Conservation (phyloP, 2,797 vertebrate species). For the Phyllotis vaccarum region DNA sequence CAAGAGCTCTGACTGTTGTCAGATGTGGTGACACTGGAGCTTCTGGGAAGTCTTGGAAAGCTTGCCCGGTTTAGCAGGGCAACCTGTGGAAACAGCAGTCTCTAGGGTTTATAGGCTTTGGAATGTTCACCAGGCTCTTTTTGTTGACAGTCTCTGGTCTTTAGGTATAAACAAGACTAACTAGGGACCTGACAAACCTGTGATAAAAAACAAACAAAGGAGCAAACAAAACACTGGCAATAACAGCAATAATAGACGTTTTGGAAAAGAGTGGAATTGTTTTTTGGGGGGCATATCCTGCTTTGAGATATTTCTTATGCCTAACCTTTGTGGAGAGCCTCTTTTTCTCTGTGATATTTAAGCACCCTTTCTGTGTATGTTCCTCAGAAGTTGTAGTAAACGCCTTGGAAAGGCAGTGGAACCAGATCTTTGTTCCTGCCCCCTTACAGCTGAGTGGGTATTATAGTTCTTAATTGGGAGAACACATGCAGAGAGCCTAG, state of each 20-base stretch:
- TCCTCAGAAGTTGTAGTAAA: background rate
- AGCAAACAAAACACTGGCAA: background rate
- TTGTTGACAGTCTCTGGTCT: constrained; percentile 61
- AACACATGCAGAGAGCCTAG: background rate
- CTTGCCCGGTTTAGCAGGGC: constrained; percentile 62
- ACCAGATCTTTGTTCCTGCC: constrained; percentile 31
- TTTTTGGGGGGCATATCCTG: background rate
- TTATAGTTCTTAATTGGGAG: background rate
- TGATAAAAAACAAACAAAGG: constrained; percentile 5
- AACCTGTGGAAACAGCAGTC: constrained; percentile 62
- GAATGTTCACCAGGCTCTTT: constrained; percentile 64
- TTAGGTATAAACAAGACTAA: constrained; percentile 62
- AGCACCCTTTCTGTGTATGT: background rate
- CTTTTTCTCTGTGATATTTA: background rate
- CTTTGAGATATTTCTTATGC: constrained; percentile 24
- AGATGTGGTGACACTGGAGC: constrained; percentile 28
- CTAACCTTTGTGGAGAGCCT: background rate
- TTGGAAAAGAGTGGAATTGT: constrained; percentile 34
- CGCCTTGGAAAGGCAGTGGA: background rate
- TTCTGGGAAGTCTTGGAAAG: constrained; percentile 47
- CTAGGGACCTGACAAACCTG: constrained; percentile 48
- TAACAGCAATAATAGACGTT: constrained; percentile 67
- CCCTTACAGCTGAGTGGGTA: background rate
- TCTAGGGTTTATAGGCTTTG: constrained; percentile 55
- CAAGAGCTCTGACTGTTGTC: constrained; percentile 44